Conservation (phyloP, 2,797 vertebrate species). For the Crocodylus rhombifer region DNA sequence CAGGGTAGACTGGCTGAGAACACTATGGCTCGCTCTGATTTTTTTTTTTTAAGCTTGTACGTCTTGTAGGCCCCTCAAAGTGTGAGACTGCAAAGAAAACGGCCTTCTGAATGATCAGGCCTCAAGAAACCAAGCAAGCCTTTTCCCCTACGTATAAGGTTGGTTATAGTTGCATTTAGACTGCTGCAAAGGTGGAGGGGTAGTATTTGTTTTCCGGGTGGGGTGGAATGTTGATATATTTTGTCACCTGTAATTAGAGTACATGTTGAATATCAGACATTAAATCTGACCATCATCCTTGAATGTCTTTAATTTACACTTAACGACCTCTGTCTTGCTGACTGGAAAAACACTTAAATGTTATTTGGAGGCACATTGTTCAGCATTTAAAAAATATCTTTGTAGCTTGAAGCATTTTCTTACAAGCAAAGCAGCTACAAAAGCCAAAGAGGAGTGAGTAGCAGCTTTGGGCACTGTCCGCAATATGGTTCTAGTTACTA, state of each 20-base stretch:
- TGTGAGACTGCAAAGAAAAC: background rate
- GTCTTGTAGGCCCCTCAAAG: background rate
- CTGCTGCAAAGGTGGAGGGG: background rate
- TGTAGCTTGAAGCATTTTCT: background rate
- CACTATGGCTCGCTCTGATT: background rate
- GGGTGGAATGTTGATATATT: background rate
- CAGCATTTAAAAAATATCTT: background rate
- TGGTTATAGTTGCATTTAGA: background rate
- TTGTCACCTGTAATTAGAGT: background rate
- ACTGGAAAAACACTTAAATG: background rate
- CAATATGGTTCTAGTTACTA: slow-evolving; percentile 1
- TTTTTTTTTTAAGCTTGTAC: background rate
- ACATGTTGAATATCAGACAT: no score
- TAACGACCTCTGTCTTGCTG: background rate
- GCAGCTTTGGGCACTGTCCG: background rate
- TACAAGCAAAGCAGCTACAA: background rate
- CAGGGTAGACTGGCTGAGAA: background rate
- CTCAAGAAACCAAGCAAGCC: background rate
- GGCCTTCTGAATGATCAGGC: rapidly evolving
- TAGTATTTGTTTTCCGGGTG: background rate
- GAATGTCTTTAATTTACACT: rapidly evolving
- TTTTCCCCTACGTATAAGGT: background rate
- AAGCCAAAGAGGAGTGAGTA: slow-evolving; percentile 2
- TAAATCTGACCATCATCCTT: background rate
- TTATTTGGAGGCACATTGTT: no score